Conservation (phyloP, 2,888 invertebrate genomes). For the Ligdia adustata region DNA sequence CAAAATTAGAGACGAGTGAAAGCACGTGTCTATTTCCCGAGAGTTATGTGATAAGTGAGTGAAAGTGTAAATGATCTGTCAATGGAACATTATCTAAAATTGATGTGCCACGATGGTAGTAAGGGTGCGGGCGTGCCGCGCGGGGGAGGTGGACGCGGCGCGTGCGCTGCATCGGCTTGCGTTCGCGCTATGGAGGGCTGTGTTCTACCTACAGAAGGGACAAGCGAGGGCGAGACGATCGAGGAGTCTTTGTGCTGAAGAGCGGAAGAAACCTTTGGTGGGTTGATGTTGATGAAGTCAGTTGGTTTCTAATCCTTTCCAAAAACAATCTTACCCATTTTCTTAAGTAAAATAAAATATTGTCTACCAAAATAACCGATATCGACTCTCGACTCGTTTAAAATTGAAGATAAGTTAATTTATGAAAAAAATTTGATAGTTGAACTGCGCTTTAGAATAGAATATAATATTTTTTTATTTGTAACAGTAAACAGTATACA, state of each 20-base stretch:
- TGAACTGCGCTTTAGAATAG: no score
- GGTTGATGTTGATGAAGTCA: no score
- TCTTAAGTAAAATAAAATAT: no score
- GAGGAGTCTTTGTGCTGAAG: conserved; percentile 44
- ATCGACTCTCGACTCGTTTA: no score
- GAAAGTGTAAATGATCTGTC: conserved; percentile 11
- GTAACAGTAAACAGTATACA: no score
- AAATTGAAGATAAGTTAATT: no score
- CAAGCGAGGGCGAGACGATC: conserved; percentile 49
- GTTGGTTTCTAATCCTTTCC: no score
- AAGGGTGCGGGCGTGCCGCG: conserved; percentile 57
- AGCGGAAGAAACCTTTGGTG: conserved; percentile 50
- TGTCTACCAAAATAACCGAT: no score
- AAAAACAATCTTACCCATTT: no score
- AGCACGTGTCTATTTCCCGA: conserved; percentile 32
- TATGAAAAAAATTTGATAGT: no score
- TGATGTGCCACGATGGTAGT: conserved; percentile 44
- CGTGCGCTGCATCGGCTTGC: conserved; percentile 88
- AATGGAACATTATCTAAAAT: conserved; percentile 20
- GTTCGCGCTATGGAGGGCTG: conserved; percentile 90
- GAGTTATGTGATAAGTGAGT: conserved; percentile 10
- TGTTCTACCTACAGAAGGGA: conserved; percentile 86
- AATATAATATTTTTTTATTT: no score
- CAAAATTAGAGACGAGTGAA: background rate
- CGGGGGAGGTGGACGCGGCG: conserved; percentile 77